These are phyloP conservation scores for Sebastes flavidus DNA, from an alignment of 2,797 vertebrate species.

Conservation along the genomic window DNA sequence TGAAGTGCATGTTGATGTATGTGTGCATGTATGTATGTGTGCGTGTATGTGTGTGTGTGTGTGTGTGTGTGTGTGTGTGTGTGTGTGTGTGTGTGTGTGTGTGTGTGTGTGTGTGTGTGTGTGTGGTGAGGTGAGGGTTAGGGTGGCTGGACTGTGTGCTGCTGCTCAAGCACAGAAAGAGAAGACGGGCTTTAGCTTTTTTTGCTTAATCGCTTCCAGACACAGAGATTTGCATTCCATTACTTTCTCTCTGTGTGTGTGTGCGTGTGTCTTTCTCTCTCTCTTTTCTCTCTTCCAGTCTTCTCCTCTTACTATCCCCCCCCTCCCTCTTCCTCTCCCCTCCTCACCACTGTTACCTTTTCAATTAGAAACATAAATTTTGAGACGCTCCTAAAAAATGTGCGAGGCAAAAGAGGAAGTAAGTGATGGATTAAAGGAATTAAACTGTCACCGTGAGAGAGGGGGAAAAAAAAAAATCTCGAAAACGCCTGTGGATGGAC, in stretches of 20 bases:
- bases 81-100: conserved; percentile 6
- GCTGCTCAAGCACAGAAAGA: conserved; percentile 53
- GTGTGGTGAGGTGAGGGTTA: conserved; percentile 22
- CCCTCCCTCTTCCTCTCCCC: not conserved
- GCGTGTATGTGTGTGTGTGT: not conserved
- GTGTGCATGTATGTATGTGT: conserved; percentile 1
- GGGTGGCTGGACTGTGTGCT: conserved; percentile 27
- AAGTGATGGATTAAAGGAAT: conserved; percentile 68
- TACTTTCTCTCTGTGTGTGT: conserved; percentile 6
- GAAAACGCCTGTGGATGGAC: conserved; percentile 27
- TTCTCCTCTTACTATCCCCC: not conserved
- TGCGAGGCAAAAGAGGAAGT: conserved; percentile 51
- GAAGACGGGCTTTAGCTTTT: conserved; percentile 62
- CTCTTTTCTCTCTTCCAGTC: not conserved
- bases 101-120: not conserved
- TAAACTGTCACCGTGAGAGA: conserved; percentile 62
- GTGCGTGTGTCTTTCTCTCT: not conserved
- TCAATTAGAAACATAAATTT: conserved; percentile 65
- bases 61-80: not conserved
- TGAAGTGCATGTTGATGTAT: not conserved
- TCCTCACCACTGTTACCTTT: conserved; percentile 46
- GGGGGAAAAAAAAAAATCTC: conserved; percentile 23
- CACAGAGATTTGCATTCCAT: conserved; percentile 69
- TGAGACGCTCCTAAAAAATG: conserved; percentile 22
- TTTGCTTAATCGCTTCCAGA: conserved; percentile 75